phyloP scores from a whole-genome alignment of 2,797 vertebrate species.

The Atherinosoma microstoma region DNA sequence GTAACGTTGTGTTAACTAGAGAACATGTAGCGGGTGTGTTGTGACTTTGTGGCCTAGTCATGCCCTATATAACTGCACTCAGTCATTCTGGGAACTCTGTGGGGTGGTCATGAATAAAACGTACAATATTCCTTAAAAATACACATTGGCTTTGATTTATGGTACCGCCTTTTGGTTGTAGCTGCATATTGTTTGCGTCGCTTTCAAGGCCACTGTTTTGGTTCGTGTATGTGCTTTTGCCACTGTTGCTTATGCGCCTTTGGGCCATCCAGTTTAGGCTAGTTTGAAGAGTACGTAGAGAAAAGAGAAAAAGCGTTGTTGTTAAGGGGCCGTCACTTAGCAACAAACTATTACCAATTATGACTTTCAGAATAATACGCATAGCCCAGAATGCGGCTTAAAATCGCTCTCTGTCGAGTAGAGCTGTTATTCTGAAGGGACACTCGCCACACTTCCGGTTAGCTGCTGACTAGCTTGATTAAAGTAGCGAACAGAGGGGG shows the following conservation, averaged over 20 bases:
- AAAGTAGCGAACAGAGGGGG: conserved; percentile 41
- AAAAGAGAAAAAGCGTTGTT: conserved; percentile 23
- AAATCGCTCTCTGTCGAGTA: rapidly evolving
- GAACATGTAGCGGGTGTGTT: conserved; percentile 4
- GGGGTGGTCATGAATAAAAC: conserved; percentile 1
- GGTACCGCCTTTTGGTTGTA: rapidly evolving
- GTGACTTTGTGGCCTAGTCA: conserved; percentile 57
- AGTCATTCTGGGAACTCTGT: conserved; percentile 43
- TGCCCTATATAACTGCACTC: conserved; percentile 11
- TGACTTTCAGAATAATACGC: conserved; percentile 57
- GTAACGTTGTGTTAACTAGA: neutral
- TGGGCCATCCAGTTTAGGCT: conserved; percentile 82
- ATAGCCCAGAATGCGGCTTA: rapidly evolving
- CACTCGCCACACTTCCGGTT: rapidly evolving
- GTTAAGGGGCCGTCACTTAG: conserved; percentile 14
- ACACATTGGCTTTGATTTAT: neutral
- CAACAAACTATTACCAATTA: neutral
- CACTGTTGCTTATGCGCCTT: conserved; percentile 48
- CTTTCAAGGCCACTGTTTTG: conserved; percentile 10
- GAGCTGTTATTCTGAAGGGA: conserved; percentile 61
- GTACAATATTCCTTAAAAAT: neutral
- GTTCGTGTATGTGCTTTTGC: conserved; percentile 16
- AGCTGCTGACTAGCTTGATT: conserved; percentile 19
- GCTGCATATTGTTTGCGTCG: neutral
- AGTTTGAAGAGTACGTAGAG: conserved; percentile 72